Conservation (phyloP, 1,140 invertebrate genomes). For the Bicyclus anynana region DNA sequence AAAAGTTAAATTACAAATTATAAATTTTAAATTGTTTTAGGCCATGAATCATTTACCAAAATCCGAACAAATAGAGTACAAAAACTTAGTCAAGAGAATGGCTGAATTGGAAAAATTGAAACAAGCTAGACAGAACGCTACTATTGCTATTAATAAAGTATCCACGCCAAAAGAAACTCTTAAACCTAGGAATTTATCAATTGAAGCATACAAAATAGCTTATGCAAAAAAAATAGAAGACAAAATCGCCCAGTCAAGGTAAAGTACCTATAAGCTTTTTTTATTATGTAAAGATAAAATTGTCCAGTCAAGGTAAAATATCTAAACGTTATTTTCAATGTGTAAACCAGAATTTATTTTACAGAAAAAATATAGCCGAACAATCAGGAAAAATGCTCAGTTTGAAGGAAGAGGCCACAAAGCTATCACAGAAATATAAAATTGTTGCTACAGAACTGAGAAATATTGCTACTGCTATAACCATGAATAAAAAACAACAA, state of each 20-base stretch:
- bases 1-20: neutral
- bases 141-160: slow-evolving; percentile 32
- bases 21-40: slow-evolving; percentile 45
- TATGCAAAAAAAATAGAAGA: slow-evolving; percentile 48
- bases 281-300: slow-evolving; percentile 67
- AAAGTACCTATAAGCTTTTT: slow-evolving; percentile 14
- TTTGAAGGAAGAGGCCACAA: slow-evolving; percentile 60
- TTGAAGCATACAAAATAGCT: slow-evolving; percentile 8
- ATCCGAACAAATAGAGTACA: slow-evolving; percentile 72
- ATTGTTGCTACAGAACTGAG: slow-evolving; percentile 59
- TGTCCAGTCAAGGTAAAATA: slow-evolving; percentile 54
- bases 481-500: slow-evolving; percentile 63
- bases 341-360: too few relatives aligned
- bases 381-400: slow-evolving; percentile 65
- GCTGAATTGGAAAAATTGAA: slow-evolving; percentile 72
- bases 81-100: slow-evolving; percentile 70
- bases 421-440: slow-evolving; percentile 65
- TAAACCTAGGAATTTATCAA: slow-evolving; percentile 28
- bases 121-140: slow-evolving; percentile 45
- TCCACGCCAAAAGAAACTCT: slow-evolving; percentile 50
- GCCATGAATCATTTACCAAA: slow-evolving; percentile 69
- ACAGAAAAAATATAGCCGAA: slow-evolving; percentile 68
- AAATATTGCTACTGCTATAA: slow-evolving; percentile 60
- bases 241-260: slow-evolving; percentile 64
- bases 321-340: too few relatives aligned